Evolutionary conservation across 2,888 invertebrate genomes (phyloP).

Genomic region (Tillus elongatus): DNA sequence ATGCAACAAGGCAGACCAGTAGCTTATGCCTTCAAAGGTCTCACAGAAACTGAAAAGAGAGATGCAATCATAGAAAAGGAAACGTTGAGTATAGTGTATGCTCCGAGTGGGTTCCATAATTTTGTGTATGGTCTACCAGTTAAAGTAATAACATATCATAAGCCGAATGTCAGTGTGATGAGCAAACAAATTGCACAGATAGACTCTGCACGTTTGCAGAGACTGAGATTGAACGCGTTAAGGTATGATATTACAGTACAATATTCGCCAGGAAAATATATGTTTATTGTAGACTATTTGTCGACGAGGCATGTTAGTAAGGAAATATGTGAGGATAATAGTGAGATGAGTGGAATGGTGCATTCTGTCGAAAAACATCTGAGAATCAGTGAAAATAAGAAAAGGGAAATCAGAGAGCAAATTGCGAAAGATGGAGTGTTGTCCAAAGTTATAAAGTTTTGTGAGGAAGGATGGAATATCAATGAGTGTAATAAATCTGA

Average conservation of each 20-base stretch:
- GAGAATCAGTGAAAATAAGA: slow-evolving; percentile 1
- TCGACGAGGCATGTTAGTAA: background rate
- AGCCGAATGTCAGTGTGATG: slow-evolving; percentile 1
- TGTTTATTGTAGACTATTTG: slow-evolving; percentile 9
- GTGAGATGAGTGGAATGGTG: background rate
- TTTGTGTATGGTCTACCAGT: background rate
- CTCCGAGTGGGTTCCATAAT: background rate
- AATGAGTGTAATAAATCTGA: too few relatives aligned
- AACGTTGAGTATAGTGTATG: background rate
- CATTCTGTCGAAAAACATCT: slow-evolving; percentile 4
- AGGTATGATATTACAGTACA: slow-evolving; percentile 6
- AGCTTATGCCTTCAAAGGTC: background rate
- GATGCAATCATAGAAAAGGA: slow-evolving; percentile 3
- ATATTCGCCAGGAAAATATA: slow-evolving; percentile 11
- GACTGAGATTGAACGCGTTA: slow-evolving; percentile 6
- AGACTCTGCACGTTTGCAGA: slow-evolving; percentile 2
- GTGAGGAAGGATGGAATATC: slow-evolving; percentile 1
- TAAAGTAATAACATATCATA: background rate
- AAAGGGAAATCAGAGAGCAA: background rate
- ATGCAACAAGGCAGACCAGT: slow-evolving; percentile 3
- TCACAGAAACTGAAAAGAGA: background rate
- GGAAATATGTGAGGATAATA: background rate
- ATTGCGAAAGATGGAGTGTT: background rate
- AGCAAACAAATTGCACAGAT: background rate
- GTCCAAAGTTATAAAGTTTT: background rate